phyloP scores from a whole-genome alignment of 2,797 vertebrate species.

The Alectoris magna region DNA sequence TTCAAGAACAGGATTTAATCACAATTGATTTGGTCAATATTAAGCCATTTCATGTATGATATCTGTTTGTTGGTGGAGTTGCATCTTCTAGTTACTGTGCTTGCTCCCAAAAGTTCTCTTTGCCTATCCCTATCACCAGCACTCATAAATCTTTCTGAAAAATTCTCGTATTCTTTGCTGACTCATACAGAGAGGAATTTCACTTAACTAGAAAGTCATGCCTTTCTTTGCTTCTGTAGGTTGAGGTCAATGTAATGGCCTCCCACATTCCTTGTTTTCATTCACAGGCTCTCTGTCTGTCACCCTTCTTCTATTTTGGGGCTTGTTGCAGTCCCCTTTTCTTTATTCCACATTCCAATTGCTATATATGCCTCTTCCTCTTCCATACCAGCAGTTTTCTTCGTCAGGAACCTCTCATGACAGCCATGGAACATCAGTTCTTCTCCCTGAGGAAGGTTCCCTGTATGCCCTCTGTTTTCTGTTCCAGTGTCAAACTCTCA shows the following conservation, averaged over 20 bases:
- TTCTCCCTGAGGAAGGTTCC: not conserved
- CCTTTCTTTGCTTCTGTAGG: not conserved
- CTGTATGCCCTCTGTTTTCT: not conserved
- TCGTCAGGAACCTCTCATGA: not conserved
- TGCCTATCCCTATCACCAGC: not conserved
- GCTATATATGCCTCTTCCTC: not conserved
- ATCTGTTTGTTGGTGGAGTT: not conserved
- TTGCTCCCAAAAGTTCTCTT: slow-evolving; percentile 2
- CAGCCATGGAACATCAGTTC: not conserved
- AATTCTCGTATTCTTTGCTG: not conserved
- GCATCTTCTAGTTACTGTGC: not conserved
- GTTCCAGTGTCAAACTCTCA: not conserved
- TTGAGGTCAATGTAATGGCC: not conserved
- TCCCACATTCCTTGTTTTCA: not conserved
- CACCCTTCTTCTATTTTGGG: not conserved
- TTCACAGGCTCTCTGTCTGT: not conserved
- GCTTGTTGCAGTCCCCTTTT: not conserved
- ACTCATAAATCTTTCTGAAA: not conserved
- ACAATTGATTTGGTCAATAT: not conserved
- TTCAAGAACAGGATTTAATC: not conserved
- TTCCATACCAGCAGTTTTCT: not conserved
- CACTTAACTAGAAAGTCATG: not conserved
- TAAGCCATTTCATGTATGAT: not conserved
- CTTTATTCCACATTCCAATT: not conserved
- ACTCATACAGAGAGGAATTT: not conserved